Evolutionary conservation across 64 coral and sea anemone species (phyloP), one percentile per base, ranked within the genome.

Genomic region (Catalaphyllia jardinei): DNA sequence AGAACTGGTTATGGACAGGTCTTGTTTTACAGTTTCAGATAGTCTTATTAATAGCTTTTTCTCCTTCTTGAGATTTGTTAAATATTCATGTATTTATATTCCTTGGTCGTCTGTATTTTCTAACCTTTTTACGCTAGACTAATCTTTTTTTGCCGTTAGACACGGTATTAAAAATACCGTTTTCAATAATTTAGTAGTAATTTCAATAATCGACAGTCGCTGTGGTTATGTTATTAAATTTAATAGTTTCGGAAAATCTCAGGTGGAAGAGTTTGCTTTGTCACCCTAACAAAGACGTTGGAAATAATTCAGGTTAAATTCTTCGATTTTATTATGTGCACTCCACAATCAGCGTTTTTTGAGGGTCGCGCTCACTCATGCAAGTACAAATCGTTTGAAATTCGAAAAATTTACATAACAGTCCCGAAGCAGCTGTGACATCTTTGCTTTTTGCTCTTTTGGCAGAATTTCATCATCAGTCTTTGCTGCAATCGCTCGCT

Each of bases 401-500:
- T 35, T 35, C 20, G 20, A 29, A 55, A 79, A 79, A 79, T 79
- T 79, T 79, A 46, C 76, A 79, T 79, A 79, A 79, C 76, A 79
- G 76, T 22, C 51, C 50, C 22, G 11, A 19, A 28, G 13, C 76
- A 79, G 76, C 76, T 79, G 76, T 57, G 55, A 79, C 13, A 27
- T 79, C 49, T 25, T 29, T 79, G 22, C 18, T 52, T 24, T n/a
- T 49, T 52, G 76, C 42, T 78, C 76, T 78, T 54, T 79, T 79
- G 28, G 14, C 14, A 31, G 29, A 29, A 30, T 77, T 50, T 52
- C 39, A 7, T 52, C 39, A 7, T 77, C 19, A 46, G 16, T 39
- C 20, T 54, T 11, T 79, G 76, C n/a, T n/a, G n/a, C 65, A 57
- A 57, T 57, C 15, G 54, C 25, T 69, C 65, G 24, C 6, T 25